Conservation (phyloP, 2,888 invertebrate genomes). For the Athetis lepigone region DNA sequence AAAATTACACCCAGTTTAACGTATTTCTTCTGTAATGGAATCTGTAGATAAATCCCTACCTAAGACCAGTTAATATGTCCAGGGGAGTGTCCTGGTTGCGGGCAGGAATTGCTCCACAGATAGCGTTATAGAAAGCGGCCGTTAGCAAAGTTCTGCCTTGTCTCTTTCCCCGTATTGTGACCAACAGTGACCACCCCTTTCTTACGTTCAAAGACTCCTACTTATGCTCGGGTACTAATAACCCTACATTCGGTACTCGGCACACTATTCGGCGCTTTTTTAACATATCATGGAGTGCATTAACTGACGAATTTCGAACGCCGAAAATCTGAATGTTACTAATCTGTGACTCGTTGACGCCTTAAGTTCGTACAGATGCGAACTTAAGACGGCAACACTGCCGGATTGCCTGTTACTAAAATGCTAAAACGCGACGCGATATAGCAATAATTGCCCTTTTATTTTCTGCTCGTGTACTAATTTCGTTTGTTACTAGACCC, state of each 20-base stretch:
- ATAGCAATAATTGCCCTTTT: constrained; percentile 15
- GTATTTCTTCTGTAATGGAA: too few relatives aligned
- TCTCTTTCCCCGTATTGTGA: too few relatives aligned
- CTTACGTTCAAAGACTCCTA: too few relatives aligned
- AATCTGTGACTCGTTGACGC: constrained; percentile 43
- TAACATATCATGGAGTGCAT: not conserved
- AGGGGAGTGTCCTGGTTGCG: too few relatives aligned
- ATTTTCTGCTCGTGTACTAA: constrained; percentile 50
- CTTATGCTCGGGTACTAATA: constrained; percentile 2
- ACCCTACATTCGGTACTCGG: constrained; percentile 10
- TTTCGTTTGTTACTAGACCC: constrained; percentile 16
- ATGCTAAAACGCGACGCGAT: constrained; percentile 37
- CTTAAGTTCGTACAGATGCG: constrained; percentile 34
- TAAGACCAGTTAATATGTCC: too few relatives aligned
- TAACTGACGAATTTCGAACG: constrained; percentile 1
- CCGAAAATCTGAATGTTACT: constrained; percentile 20
- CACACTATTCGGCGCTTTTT: not conserved
- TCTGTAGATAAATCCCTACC: too few relatives aligned
- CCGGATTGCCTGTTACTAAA: constrained; percentile 52
- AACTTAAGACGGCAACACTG: constrained; percentile 34
- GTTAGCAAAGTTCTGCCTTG: not conserved
- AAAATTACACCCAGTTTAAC: too few relatives aligned
- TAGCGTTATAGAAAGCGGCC: too few relatives aligned
- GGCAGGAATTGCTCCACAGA: too few relatives aligned
- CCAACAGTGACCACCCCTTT: too few relatives aligned